These are phyloP conservation scores for Mesocentrotus franciscanus DNA, from an alignment of 53 echinoderm and acorn worm genomes.

Conservation along the genomic window DNA sequence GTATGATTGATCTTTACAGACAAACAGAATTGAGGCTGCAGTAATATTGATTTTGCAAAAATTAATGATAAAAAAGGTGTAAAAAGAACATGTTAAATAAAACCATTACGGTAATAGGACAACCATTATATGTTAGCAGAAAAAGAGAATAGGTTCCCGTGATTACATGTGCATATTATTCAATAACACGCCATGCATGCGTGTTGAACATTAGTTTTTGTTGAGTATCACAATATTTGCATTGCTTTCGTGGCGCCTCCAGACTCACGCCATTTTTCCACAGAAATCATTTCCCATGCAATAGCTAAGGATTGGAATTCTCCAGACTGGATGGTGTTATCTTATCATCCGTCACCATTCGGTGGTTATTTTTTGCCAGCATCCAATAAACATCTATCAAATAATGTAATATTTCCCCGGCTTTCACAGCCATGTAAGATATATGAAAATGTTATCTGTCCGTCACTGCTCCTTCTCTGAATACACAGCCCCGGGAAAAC, in stretches of 20 bases:
- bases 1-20: neutral
- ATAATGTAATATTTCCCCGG: conserved; percentile 48
- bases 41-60: neutral
- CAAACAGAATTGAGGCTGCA: neutral
- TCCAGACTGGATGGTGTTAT: neutral
- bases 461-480: neutral
- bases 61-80: neutral
- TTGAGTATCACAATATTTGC: conserved; percentile 2
- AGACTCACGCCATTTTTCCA: neutral
- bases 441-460: conserved; percentile 34
- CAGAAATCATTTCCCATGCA: conserved; percentile 17
- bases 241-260: neutral
- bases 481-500: conserved; percentile 41
- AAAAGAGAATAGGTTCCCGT: neutral
- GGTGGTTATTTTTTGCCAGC: conserved; percentile 27
- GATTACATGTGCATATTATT: neutral
- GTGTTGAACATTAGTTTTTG: conserved; percentile 5
- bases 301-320: neutral
- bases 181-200: neutral
- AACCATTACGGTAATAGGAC: neutral
- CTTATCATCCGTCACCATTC: conserved; percentile 22
- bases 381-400: conserved; percentile 51
- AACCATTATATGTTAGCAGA: neutral
- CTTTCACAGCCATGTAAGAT: conserved; percentile 29
- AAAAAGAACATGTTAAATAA: neutral